Percentiles rank a stretch among this genome's conserved stretches.
These are phyloP conservation scores for Eurois occulta DNA, from an alignment of 2,888 invertebrate species.

Conservation along the genomic window DNA sequence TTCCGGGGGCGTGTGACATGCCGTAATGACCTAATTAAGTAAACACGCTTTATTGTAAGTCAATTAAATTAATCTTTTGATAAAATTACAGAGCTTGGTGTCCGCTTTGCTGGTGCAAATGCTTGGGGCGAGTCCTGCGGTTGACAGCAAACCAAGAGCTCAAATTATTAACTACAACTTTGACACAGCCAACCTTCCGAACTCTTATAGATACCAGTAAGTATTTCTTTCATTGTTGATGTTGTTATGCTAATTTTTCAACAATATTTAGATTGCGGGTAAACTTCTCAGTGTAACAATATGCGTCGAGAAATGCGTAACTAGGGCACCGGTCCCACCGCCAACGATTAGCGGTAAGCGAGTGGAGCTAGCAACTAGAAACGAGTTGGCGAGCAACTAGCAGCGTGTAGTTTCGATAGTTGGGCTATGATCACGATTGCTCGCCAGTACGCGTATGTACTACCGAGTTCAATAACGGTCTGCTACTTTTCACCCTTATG, in stretches of 20 bases:
- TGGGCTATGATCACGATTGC: neutral
- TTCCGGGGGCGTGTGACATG: slow-evolving; percentile 13
- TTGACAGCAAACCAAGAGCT: slow-evolving; percentile 75
- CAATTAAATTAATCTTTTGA: slow-evolving; percentile 36
- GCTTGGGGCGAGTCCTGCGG: slow-evolving; percentile 73
- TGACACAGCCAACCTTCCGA: slow-evolving; percentile 83
- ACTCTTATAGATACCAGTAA: slow-evolving; percentile 86
- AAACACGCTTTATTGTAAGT: slow-evolving; percentile 22
- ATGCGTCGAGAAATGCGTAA: neutral
- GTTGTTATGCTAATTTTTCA: neutral
- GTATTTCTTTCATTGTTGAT: slow-evolving; percentile 65
- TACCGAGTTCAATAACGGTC: no score
- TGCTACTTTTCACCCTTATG: no score
- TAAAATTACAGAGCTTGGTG: slow-evolving; percentile 78
- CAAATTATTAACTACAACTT: slow-evolving; percentile 82
- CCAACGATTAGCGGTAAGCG: neutral
- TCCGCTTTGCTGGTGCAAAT: slow-evolving; percentile 71
- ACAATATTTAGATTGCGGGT: neutral
- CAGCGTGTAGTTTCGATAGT: neutral
- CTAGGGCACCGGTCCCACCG: neutral
- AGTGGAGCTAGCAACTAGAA: neutral
- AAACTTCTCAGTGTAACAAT: neutral
- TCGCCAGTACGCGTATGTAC: neutral
- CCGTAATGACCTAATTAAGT: slow-evolving; percentile 33
- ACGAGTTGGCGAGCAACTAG: neutral